phyloP scores from a whole-genome alignment of 2,113 vertebrate species.

The Forbesichthys papilliferus region DNA sequence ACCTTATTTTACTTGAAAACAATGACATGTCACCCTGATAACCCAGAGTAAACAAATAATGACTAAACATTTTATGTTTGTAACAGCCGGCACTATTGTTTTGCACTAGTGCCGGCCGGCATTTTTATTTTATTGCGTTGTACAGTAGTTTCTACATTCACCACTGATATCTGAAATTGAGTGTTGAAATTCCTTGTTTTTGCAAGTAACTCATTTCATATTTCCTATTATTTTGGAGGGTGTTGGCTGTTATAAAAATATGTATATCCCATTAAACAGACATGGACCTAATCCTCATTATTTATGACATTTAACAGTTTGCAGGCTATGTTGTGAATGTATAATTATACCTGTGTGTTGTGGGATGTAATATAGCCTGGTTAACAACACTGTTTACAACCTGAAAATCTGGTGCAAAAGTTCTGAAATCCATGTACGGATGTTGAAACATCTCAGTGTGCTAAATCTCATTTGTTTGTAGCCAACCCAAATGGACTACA shows the following conservation, averaged over 20 bases:
- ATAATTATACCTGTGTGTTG: constrained; percentile 17
- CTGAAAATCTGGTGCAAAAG: constrained; percentile 31
- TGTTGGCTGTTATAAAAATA: not conserved
- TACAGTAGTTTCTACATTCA: constrained; percentile 18
- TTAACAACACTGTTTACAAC: constrained; percentile 59
- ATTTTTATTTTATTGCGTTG: not conserved
- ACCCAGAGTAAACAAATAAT: not conserved
- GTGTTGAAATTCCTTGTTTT: constrained; percentile 3
- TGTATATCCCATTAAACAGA: constrained; percentile 14
- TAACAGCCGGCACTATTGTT: constrained; percentile 13
- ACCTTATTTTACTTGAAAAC: constrained; percentile 9
- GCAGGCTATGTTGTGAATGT: constrained; percentile 48
- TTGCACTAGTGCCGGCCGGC: constrained; percentile 9
- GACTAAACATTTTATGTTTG: not conserved
- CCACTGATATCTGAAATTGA: not conserved
- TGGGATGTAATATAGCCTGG: constrained; percentile 29
- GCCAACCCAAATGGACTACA: not conserved
- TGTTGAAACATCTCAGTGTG: constrained; percentile 19
- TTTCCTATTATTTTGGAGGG: constrained; percentile 11
- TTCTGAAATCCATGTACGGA: constrained; percentile 3
- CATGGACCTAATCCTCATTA: not conserved
- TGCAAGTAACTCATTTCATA: not conserved
- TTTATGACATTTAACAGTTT: not conserved
- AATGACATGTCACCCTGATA: constrained; percentile 19
- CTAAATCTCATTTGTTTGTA: not conserved